These are phyloP conservation scores for Ophion obscuratus DNA, from an alignment of 2,888 invertebrate genomes.

Conservation along the genomic window DNA sequence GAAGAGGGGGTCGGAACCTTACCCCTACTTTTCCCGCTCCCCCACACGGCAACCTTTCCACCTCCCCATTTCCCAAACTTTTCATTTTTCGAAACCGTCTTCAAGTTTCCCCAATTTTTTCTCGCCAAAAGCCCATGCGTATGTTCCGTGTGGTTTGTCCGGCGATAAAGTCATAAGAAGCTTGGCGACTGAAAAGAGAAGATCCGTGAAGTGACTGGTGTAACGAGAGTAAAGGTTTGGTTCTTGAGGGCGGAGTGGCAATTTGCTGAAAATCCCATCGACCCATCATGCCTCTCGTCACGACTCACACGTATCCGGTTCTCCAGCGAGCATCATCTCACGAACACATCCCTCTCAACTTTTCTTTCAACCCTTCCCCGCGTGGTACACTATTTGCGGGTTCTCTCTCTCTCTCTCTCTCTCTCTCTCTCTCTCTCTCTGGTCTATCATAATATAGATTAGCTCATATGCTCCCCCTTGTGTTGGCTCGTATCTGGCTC, in stretches of 20 bases:
- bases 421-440: constrained; percentile 40
- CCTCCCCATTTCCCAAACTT: too few relatives aligned
- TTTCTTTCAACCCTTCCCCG: constrained; percentile 21
- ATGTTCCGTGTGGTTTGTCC: too few relatives aligned
- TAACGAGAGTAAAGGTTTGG: constrained; percentile 25
- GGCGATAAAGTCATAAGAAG: constrained; percentile 2
- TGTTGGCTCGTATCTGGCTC: constrained; percentile 82
- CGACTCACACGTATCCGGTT: neutral
- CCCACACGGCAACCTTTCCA: too few relatives aligned
- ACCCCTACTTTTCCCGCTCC: too few relatives aligned
- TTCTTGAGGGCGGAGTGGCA: constrained; percentile 9
- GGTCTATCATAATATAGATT: constrained; percentile 84
- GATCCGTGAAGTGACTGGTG: constrained; percentile 27
- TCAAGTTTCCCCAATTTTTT: too few relatives aligned
- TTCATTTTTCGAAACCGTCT: too few relatives aligned
- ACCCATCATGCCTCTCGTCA: constrained; percentile 10
- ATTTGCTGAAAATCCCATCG: constrained; percentile 40
- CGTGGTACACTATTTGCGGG: neutral
- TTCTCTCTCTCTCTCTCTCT: constrained; percentile 33
- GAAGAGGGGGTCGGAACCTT: too few relatives aligned
- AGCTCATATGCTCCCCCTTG: constrained; percentile 83
- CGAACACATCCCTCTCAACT: neutral
- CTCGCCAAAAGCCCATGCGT: too few relatives aligned
- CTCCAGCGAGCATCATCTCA: constrained; percentile 7
- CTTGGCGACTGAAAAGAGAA: neutral